Evolutionary conservation across 2,113 vertebrate species (phyloP).

Genomic region (Salvator merianae): DNA sequence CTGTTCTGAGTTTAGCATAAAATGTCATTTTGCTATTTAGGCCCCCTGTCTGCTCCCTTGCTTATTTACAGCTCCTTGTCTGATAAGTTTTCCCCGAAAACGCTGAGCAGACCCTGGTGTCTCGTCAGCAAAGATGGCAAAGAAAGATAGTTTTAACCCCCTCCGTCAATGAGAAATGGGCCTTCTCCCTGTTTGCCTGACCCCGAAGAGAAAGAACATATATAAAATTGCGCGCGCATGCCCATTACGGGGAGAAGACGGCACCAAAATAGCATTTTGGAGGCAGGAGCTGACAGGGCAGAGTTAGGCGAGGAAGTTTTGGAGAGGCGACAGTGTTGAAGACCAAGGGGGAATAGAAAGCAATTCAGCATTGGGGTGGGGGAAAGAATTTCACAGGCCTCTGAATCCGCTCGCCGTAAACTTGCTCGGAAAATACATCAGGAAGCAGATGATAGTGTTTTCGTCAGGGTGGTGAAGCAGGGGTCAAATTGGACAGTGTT

Average conservation of each 20-base stretch:
- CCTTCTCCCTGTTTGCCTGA: neutral
- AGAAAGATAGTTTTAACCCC: neutral
- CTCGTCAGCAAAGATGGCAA: neutral
- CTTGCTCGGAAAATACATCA: no score
- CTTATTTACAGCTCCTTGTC: no score
- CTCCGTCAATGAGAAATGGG: neutral
- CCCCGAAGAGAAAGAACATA: neutral
- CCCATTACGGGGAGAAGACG: no score
- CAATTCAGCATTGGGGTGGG: no score
- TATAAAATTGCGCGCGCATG: neutral
- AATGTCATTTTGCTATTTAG: constrained; percentile 8
- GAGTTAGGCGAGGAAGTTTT: no score
- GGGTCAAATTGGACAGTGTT: neutral
- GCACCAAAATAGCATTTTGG: no score
- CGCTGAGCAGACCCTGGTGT: neutral
- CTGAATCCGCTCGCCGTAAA: no score
- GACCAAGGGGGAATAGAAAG: no score
- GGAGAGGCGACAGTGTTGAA: no score
- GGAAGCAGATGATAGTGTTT: neutral
- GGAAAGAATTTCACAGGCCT: no score
- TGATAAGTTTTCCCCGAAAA: constrained; percentile 13
- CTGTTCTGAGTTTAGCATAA: neutral
- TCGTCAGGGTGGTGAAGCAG: neutral
- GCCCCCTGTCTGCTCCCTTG: no score
- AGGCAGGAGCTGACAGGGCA: no score